Conservation (phyloP, 2,113 vertebrate genomes). For the Panthera leo region DNA sequence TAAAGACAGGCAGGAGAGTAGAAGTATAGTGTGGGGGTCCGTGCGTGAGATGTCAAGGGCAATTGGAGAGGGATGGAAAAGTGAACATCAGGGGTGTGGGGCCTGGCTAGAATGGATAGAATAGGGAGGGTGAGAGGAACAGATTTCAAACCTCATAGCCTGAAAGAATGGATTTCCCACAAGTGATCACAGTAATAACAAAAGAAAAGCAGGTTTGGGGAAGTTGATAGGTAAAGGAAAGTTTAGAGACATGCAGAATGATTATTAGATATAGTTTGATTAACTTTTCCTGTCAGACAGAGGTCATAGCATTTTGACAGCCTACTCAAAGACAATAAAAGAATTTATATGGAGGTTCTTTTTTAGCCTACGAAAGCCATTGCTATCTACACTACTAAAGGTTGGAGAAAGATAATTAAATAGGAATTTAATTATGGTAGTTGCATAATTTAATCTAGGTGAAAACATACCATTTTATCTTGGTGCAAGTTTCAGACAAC, state of each 20-base stretch:
- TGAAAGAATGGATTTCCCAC: not conserved
- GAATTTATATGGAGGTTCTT: not conserved
- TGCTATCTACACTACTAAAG: not conserved
- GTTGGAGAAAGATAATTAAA: not conserved
- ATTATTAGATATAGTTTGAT: not conserved
- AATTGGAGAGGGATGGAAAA: not conserved
- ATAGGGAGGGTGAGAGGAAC: not conserved
- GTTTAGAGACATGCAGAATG: not conserved
- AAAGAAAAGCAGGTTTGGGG: not conserved
- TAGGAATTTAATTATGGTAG: not conserved
- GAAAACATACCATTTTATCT: not conserved
- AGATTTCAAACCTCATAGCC: not conserved
- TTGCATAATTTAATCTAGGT: not conserved
- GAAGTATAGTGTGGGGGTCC: not conserved
- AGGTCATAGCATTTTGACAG: not conserved
- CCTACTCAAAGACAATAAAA: not conserved
- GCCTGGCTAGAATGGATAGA: too few species aligned
- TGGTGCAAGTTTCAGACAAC: not conserved
- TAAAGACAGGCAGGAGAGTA: not conserved
- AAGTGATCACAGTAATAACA: too few species aligned
- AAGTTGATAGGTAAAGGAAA: not conserved
- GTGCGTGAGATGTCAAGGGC: not conserved
- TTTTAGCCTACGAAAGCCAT: not conserved
- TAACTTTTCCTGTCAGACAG: not conserved
- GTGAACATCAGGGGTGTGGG: rapidly evolving